Evolutionary conservation across 1,140 invertebrate genomes (phyloP).

Genomic region (Batillaria attramentaria): DNA sequence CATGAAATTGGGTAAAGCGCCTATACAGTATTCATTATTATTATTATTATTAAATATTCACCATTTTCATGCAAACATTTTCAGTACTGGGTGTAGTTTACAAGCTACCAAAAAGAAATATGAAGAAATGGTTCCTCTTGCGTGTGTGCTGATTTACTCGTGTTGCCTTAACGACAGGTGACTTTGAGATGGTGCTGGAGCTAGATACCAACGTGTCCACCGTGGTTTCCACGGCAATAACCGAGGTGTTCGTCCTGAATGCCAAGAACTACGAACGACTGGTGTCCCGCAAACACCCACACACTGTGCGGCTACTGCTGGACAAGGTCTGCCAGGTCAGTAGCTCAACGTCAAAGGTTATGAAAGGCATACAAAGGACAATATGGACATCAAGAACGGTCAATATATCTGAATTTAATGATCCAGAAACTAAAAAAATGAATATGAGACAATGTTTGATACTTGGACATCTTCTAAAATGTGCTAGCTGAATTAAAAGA

Average conservation of each 20-base stretch:
- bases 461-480: not conserved
- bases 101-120: not conserved
- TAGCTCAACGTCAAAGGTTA: not conserved
- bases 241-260: constrained; percentile 63
- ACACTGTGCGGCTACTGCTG: constrained; percentile 54
- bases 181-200: constrained; percentile 63
- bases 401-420: not conserved
- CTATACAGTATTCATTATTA: no score
- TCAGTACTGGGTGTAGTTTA: not conserved
- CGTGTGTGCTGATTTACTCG: not conserved
- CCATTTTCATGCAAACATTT: not conserved
- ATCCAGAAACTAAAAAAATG: not conserved
- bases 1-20: no score
- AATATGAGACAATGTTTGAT: not conserved
- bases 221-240: constrained; percentile 59
- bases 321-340: constrained; percentile 41
- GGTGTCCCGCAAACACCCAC: constrained; percentile 58
- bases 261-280: constrained; percentile 67
- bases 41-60: not conserved
- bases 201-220: constrained; percentile 60
- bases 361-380: not conserved
- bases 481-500: not conserved
- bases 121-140: not conserved
- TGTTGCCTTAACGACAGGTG: constrained; percentile 52
- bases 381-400: not conserved